A percentile compares a stretch with the other conserved stretches of the same genome.
phyloP scores from a whole-genome alignment of 2,888 invertebrate genomes.

The Eurytoma californica region DNA sequence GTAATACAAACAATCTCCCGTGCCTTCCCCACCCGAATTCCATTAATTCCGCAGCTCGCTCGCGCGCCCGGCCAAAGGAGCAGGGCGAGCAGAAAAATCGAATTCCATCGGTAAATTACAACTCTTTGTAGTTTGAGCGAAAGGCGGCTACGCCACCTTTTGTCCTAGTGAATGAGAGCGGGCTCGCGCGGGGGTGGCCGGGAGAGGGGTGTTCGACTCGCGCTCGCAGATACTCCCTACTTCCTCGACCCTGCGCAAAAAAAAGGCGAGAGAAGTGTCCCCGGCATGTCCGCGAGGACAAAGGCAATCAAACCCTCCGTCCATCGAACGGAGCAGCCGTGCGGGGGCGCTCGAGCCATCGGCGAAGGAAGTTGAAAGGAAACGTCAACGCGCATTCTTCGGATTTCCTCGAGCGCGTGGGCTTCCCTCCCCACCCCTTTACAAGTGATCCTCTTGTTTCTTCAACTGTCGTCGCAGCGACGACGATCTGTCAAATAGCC shows the following conservation, averaged over 20 bases:
- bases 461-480: slow-evolving; percentile 50
- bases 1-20: slow-evolving; percentile 42
- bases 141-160: slow-evolving; percentile 31
- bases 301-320: slow-evolving; percentile 46
- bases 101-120: slow-evolving; percentile 54
- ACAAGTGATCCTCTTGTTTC: slow-evolving; percentile 52
- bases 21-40: slow-evolving; percentile 18
- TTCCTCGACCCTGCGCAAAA: neutral
- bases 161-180: slow-evolving; percentile 49
- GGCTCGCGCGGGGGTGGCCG: neutral
- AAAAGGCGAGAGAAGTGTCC: slow-evolving; percentile 34
- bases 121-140: slow-evolving; percentile 49
- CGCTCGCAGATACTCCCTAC: slow-evolving; percentile 33
- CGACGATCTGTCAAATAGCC: slow-evolving; percentile 51
- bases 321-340: slow-evolving; percentile 9
- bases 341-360: slow-evolving; percentile 11
- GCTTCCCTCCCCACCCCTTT: slow-evolving; percentile 28
- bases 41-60: slow-evolving; percentile 47
- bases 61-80: slow-evolving; percentile 28
- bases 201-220: neutral
- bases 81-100: slow-evolving; percentile 53
- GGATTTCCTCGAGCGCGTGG: slow-evolving; percentile 48
- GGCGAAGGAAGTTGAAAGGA: slow-evolving; percentile 39
- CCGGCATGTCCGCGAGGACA: slow-evolving; percentile 45
- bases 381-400: slow-evolving; percentile 50